phyloP scores from a whole-genome alignment of 2,888 invertebrate genomes.

The Stenurella melanura region DNA sequence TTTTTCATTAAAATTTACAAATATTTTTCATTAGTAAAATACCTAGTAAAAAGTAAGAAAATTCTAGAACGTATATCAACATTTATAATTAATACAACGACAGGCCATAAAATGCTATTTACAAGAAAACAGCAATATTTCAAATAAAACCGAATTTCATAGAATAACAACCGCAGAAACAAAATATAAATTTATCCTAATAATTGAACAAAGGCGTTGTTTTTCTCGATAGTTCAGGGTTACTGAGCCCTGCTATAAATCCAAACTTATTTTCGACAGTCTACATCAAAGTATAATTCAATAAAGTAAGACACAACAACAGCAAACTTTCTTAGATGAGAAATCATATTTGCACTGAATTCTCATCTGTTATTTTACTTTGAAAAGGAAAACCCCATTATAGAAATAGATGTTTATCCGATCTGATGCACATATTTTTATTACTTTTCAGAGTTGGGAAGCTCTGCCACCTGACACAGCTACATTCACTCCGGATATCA shows the following conservation, averaged over 20 bases:
- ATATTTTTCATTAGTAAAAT: too few species aligned
- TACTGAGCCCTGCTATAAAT: neutral
- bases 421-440: constrained; percentile 3
- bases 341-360: neutral
- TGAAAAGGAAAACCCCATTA: neutral
- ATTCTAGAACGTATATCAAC: too few species aligned
- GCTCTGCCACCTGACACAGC: constrained; percentile 92
- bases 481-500: constrained; percentile 98
- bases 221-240: neutral
- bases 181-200: too few species aligned
- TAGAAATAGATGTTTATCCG: neutral
- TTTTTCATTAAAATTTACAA: too few species aligned
- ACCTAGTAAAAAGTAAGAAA: too few species aligned
- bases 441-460: constrained; percentile 87
- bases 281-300: neutral
- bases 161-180: too few species aligned
- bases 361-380: neutral
- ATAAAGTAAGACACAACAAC: neutral
- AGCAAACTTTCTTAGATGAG: neutral
- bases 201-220: neutral
- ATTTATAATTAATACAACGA: too few species aligned
- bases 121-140: too few species aligned
- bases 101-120: too few species aligned
- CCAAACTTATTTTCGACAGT: neutral
- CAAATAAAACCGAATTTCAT: too few species aligned